These are phyloP conservation scores for Danio jaintianensis DNA, from an alignment of 2,797 vertebrate genomes.

Conservation along the genomic window DNA sequence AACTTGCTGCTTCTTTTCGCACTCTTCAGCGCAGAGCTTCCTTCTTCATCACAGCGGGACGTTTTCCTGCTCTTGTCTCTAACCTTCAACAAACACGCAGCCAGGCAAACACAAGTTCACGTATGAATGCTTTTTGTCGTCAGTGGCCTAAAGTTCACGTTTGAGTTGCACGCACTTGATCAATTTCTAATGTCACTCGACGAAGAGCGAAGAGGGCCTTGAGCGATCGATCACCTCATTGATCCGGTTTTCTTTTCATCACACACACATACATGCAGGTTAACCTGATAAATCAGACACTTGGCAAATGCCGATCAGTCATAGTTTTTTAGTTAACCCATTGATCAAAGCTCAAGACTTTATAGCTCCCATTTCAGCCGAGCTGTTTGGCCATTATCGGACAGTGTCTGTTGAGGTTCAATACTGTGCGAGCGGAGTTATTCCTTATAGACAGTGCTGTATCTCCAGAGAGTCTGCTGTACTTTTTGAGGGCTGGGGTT, in stretches of 20 bases:
- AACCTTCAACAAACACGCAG: conserved; percentile 59
- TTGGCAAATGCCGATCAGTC: conserved; percentile 70
- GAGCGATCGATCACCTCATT: conserved; percentile 71
- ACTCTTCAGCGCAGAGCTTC: conserved; percentile 51
- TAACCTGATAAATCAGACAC: conserved; percentile 69
- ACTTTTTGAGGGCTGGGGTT: neutral
- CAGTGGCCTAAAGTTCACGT: conserved; percentile 46
- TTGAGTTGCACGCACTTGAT: conserved; percentile 64
- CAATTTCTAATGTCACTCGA: conserved; percentile 71
- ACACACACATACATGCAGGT: conserved; percentile 61
- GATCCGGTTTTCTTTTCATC: conserved; percentile 66
- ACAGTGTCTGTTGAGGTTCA: conserved; percentile 18
- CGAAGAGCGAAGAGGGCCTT: conserved; percentile 65
- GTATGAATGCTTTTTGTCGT: conserved; percentile 27
- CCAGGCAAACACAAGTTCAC: conserved; percentile 25
- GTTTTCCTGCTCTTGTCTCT: conserved; percentile 53
- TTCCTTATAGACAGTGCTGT: conserved; percentile 31
- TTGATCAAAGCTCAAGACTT: conserved; percentile 57
- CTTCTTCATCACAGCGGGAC: conserved; percentile 32
- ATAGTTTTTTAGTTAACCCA: conserved; percentile 52
- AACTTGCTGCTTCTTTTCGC: conserved; percentile 58
- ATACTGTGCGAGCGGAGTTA: conserved; percentile 18
- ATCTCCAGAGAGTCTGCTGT: conserved; percentile 13
- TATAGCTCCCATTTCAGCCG: conserved; percentile 38
- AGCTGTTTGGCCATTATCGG: conserved; percentile 34